These are phyloP conservation scores for Acleris literana DNA, from an alignment of 2,888 invertebrate genomes.

Conservation along the genomic window DNA sequence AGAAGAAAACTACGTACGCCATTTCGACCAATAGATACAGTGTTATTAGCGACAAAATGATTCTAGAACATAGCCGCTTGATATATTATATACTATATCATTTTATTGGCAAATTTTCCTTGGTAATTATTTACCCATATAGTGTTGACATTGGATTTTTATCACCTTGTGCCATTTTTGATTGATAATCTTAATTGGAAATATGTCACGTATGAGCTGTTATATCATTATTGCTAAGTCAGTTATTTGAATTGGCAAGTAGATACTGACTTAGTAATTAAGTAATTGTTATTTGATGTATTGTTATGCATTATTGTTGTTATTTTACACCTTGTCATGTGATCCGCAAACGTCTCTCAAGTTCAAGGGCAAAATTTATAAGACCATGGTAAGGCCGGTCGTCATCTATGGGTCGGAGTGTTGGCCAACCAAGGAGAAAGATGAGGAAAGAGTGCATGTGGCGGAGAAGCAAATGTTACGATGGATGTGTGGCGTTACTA, in stretches of 20 bases:
- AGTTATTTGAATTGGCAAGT: neutral
- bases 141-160: neutral
- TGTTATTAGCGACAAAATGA: neutral
- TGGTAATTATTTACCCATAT: neutral
- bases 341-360: too few species aligned
- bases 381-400: too few species aligned
- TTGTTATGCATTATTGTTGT: too few species aligned
- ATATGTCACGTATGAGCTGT: neutral
- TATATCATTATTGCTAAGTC: conserved; percentile 1
- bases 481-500: too few species aligned
- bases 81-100: conserved; percentile 1
- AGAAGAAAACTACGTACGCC: conserved; percentile 20
- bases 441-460: too few species aligned
- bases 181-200: neutral
- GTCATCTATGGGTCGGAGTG: too few species aligned
- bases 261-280: neutral
- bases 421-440: too few species aligned
- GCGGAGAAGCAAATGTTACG: too few species aligned
- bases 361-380: too few species aligned
- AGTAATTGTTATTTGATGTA: neutral
- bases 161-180: neutral
- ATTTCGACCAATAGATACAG: too few species aligned
- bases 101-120: neutral
- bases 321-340: too few species aligned
- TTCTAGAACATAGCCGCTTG: neutral